Evolutionary conservation across 2,113 vertebrate genomes (phyloP), one percentile per base, ranked within the genome.

Genomic region (Oreochromis tanganicae): DNA sequence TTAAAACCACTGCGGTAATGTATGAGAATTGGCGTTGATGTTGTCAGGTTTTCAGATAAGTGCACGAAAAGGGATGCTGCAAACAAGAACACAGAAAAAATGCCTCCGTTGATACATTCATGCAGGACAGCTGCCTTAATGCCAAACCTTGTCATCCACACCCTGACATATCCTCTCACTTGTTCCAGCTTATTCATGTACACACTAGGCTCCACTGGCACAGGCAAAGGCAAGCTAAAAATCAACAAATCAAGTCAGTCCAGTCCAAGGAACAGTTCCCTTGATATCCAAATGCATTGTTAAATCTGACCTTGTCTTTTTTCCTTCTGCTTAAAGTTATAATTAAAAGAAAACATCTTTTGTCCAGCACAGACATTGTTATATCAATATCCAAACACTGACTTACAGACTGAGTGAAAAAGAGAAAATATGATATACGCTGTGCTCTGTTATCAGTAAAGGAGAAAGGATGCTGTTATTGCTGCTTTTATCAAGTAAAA

Each of bases 241-340:
- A 90, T 86, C 89, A 89, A 86, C 78, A 89, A 90, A 90, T 93
- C 82, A 86, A 92, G 92, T 95, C 90, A 86, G 85, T 73, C 57
- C 6, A 12, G n/a, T 80, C 78, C 57, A 55, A 86, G 36, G 81
- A 87, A 83, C 21, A 87, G 82, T 86, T 88, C 81, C 83, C 56
- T 71, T 56, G 73, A 80, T 90, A 80, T 92, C 86, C 83, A 80
- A 83, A 88, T 90, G 87, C 66, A 86, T 82, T 92, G 56, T 85
- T 85, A 83, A 85, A 84, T 10, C 54, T 41, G 63, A 90, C 86
- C 89, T 88, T 82, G 82, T 78, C 16, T 5, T 50, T 75, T 82
- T 83, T 87, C 79, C 32, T n/a, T 86, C 43, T 38, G 73, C 81
- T 54, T 82, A 68, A 84, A 81, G 52, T 48, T 32, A 59, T 86